Conservation (phyloP, 2,113 vertebrate genomes). For the Crocuta crocuta region DNA sequence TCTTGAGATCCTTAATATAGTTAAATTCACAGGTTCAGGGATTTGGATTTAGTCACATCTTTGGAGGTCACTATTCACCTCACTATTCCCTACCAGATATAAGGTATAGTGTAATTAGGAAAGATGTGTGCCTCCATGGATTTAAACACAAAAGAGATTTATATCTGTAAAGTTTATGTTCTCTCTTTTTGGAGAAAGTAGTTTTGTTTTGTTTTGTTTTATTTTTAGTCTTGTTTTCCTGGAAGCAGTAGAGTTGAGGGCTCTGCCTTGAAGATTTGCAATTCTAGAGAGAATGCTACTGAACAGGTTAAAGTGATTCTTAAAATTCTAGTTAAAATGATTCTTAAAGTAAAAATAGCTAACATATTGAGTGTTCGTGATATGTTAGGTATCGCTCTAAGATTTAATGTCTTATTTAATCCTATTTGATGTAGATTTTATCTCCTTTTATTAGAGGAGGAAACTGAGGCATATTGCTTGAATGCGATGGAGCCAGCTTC, state of each 20-base stretch:
- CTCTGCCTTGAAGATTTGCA: not conserved
- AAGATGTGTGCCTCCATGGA: not conserved
- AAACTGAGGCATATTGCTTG: not conserved
- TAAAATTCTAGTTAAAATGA: not conserved
- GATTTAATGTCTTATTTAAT: not conserved
- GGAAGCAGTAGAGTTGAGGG: not conserved
- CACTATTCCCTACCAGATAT: not conserved
- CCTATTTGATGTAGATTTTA: not conserved
- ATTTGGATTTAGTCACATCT: not conserved
- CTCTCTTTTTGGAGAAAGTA: conserved; percentile 2
- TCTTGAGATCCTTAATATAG: not conserved
- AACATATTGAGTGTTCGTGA: not conserved
- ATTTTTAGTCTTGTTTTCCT: not conserved
- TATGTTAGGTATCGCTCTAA: not conserved
- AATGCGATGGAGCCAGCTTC: not conserved
- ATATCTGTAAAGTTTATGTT: not conserved
- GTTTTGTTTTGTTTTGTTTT: not conserved
- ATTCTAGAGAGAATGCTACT: not conserved
- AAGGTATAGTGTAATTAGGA: not conserved
- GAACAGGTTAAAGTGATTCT: too few relatives aligned
- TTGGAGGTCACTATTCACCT: not conserved
- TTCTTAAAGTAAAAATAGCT: not conserved
- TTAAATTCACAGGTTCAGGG: not conserved
- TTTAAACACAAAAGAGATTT: not conserved
- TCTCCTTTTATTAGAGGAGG: not conserved